Evolutionary conservation across 2,113 vertebrate species (phyloP).

Genomic region (Dasyurus viverrinus): DNA sequence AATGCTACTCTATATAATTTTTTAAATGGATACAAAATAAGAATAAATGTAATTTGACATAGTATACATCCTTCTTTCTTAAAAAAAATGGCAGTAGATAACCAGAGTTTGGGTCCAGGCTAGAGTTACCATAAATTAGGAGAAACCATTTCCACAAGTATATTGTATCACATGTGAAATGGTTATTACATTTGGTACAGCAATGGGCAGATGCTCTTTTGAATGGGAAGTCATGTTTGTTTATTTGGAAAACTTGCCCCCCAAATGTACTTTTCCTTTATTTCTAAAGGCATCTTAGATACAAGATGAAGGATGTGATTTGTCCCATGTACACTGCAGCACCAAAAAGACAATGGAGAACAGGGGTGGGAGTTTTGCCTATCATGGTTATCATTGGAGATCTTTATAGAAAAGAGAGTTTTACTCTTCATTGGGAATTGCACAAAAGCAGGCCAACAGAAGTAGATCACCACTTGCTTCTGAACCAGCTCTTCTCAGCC

Average conservation of each 20-base stretch:
- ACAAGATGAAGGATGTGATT: background rate
- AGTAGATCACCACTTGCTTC: conserved; percentile 12
- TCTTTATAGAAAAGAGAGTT: conserved; percentile 34
- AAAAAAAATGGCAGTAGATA: conserved; percentile 42
- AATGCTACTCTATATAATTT: conserved; percentile 63
- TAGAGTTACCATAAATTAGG: conserved; percentile 12
- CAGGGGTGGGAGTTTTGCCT: conserved; percentile 73
- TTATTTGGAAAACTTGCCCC: conserved; percentile 48
- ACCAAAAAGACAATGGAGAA: conserved; percentile 40
- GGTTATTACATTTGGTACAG: conserved; percentile 29
- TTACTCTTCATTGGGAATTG: conserved; percentile 55
- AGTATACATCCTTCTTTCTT: conserved; percentile 69
- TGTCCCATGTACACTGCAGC: conserved; percentile 41
- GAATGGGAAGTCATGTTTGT: conserved; percentile 24
- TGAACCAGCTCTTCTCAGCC: conserved; percentile 55
- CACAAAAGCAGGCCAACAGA: conserved; percentile 62
- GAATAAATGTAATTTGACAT: conserved; percentile 76
- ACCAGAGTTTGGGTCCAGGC: conserved; percentile 51
- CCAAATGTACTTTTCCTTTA: conserved; percentile 52
- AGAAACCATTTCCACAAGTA: conserved; percentile 41
- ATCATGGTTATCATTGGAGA: background rate
- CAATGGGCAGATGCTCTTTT: conserved; percentile 41
- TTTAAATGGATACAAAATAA: conserved; percentile 66
- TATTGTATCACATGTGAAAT: background rate
- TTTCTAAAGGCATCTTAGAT: conserved; percentile 38